Evolutionary conservation across 2,113 vertebrate species (phyloP).

Genomic region (Cyprinodon brontotheroides): DNA sequence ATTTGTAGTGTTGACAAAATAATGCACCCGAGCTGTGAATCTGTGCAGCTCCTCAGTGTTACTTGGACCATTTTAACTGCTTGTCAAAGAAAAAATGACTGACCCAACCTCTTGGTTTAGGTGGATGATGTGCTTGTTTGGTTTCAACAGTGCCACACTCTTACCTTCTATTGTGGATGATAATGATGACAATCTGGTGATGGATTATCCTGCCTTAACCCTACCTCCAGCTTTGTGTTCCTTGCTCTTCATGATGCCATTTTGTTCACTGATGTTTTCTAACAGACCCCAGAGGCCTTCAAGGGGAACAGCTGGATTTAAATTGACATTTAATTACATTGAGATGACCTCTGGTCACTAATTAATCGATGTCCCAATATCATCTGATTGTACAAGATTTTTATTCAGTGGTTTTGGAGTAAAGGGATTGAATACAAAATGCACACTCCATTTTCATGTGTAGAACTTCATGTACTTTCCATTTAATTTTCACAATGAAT

Average conservation of each 20-base stretch:
- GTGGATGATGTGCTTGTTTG: too few species aligned
- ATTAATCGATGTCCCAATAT: neutral
- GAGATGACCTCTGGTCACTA: neutral
- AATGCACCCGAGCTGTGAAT: too few species aligned
- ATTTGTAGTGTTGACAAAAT: too few species aligned
- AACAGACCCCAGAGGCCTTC: neutral
- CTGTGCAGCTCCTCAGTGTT: too few species aligned
- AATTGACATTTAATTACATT: neutral
- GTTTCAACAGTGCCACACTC: neutral
- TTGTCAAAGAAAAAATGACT: too few species aligned
- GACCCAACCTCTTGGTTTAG: too few species aligned
- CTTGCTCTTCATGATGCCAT: too few species aligned
- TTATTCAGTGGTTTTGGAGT: neutral
- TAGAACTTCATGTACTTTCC: neutral
- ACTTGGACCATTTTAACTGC: too few species aligned
- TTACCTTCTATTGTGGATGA: neutral
- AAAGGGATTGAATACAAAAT: neutral
- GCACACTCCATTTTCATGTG: neutral
- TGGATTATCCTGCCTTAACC: too few species aligned
- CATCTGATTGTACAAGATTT: neutral
- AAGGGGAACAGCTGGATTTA: neutral
- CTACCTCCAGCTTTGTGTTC: too few species aligned
- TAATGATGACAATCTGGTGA: too few species aligned
- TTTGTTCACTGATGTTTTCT: neutral
- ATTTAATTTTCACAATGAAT: neutral